Conservation (phyloP, 2,113 vertebrate genomes). For the Micronisus gabar region DNA sequence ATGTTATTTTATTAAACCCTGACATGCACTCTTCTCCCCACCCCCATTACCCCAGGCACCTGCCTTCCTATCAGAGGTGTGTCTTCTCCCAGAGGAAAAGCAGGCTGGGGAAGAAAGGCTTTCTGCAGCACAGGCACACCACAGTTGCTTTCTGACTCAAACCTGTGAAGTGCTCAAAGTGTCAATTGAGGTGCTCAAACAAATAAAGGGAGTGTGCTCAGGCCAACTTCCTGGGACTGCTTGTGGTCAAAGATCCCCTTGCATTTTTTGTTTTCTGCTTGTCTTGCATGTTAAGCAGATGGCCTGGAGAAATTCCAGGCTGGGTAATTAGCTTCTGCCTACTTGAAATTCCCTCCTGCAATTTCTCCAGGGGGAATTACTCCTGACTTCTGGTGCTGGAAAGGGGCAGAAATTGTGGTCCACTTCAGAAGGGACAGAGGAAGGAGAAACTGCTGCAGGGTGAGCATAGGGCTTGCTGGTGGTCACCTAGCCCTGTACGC, state of each 20-base stretch:
- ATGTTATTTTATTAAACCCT: background rate
- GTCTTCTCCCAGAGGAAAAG: background rate
- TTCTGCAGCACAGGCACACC: background rate
- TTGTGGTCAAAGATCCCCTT: background rate
- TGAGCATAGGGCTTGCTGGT: background rate
- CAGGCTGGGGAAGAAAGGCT: background rate
- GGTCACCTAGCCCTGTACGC: background rate
- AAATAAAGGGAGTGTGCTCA: background rate
- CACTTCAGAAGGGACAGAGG: background rate
- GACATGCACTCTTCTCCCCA: background rate
- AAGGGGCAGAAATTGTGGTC: background rate
- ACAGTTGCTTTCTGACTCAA: background rate
- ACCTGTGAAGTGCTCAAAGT: background rate
- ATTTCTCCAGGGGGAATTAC: background rate
- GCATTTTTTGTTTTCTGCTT: background rate
- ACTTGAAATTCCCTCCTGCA: background rate
- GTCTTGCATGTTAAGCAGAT: background rate
- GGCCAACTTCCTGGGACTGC: background rate
- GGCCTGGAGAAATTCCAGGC: slow-evolving; percentile 39
- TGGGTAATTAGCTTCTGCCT: slow-evolving; percentile 11
- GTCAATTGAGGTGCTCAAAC: background rate
- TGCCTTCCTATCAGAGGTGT: background rate
- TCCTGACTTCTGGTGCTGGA: background rate
- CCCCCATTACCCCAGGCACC: background rate
- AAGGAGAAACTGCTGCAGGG: background rate